Evolutionary conservation across 2,797 vertebrate species (phyloP).

Genomic region (Pogoniulus pusillus): DNA sequence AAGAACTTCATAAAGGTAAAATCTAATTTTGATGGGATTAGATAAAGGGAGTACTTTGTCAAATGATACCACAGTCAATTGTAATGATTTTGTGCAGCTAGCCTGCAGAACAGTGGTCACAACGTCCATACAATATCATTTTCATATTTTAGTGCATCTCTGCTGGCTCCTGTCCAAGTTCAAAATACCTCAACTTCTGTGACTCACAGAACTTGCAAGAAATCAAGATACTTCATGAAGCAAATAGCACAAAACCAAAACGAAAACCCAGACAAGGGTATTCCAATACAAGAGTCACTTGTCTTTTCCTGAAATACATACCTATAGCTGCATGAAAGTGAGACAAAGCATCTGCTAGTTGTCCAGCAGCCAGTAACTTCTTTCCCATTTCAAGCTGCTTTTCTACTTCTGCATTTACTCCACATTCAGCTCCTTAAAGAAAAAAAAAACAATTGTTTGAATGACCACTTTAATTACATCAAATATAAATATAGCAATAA

Average conservation of each 20-base stretch:
- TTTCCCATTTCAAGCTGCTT: slow-evolving; percentile 98
- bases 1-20: neutral
- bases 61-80: neutral
- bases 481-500: neutral
- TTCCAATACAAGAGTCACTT: neutral
- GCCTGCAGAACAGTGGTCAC: neutral
- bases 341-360: slow-evolving; percentile 94
- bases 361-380: slow-evolving; percentile 95
- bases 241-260: neutral
- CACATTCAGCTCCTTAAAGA: slow-evolving; percentile 87
- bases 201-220: neutral
- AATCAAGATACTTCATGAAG: neutral
- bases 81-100: neutral
- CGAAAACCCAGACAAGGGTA: neutral
- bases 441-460: neutral
- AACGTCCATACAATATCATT: neutral
- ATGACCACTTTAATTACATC: neutral
- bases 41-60: neutral
- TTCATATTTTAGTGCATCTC: neutral
- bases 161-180: neutral
- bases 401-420: slow-evolving; percentile 90
- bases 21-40: neutral
- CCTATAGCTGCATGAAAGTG: slow-evolving; percentile 97
- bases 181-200: neutral
- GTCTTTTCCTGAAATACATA: slow-evolving; percentile 70